Evolutionary conservation across 2,888 invertebrate genomes (phyloP), one percentile per base, ranked within the genome.

Genomic region (Mellilla xanthometata): DNA sequence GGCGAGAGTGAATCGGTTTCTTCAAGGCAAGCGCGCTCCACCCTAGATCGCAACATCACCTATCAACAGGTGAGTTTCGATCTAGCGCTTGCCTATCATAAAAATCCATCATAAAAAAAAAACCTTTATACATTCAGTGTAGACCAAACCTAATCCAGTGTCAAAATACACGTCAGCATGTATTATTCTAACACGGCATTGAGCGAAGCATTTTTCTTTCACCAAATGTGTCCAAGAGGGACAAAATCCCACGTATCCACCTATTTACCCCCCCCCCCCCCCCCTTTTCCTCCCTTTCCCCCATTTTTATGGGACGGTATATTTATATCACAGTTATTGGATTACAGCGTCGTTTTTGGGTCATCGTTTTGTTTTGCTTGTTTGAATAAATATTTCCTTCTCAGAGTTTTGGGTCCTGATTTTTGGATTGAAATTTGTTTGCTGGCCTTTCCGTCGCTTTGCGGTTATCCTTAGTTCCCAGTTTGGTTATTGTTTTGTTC

Each of bases 271-370:
- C 11, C 11, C 5, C 13, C 26, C 27, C 35, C 27, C 35, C 27
- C 36, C 27, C 9, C 15, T 8, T 13, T 13, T 2, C 12, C 13
- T 12, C 34, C 26, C 34, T 12, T 34, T 28, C 24, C 11, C 15
- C 13, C 41, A 12, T 12, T 15, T 34, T 41, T 41, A 41, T 34
- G 34, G 22, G 29, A 12, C 23, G 23, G 23, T 34, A 41, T 34
- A 34, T 41, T 41, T 41, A 23, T 41, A 34, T 41, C 19, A 4
- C 23, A 10, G 23, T 34, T 41, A 41, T 34, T 41, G 34, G 34
- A 29, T 23, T 34, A 34, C 29, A 13, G 40, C 12, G 27, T 1
- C 27, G 32, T 31, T 27, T 33, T 24, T 27, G 27, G 31, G 27
- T 5, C 27, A 12, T 27, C 22, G 33, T 33, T 26, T 24, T 31